phyloP scores from a whole-genome alignment of 2,888 invertebrate genomes.

The Drosophila parthenogenetica region DNA sequence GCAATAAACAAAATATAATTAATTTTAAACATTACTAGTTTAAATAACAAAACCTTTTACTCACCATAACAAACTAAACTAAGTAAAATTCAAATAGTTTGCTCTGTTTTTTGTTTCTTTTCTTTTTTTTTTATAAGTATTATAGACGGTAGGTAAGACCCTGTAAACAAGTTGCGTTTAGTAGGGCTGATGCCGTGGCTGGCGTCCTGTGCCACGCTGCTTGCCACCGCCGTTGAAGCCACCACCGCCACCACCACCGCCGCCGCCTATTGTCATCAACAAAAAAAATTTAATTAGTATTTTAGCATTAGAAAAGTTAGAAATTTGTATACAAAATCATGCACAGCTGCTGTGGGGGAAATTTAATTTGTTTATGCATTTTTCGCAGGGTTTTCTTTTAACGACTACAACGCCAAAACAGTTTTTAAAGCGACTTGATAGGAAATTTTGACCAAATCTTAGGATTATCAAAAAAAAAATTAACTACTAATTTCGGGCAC shows the following conservation, averaged over 20 bases:
- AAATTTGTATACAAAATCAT: too few species aligned
- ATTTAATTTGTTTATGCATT: slow-evolving; percentile 19
- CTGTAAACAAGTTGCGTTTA: slow-evolving; percentile 83
- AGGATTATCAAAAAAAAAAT: slow-evolving; percentile 46
- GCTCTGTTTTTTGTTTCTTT: slow-evolving; percentile 31
- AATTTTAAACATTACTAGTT: not conserved
- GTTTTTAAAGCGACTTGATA: slow-evolving; percentile 40
- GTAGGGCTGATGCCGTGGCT: slow-evolving; percentile 96
- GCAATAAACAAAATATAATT: slow-evolving; percentile 25
- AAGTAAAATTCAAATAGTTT: slow-evolving; percentile 78
- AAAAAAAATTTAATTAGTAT: slow-evolving; percentile 1
- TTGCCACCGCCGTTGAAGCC: slow-evolving; percentile 93
- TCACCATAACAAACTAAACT: slow-evolving; percentile 79
- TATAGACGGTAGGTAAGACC: slow-evolving; percentile 1
- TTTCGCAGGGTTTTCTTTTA: slow-evolving; percentile 25
- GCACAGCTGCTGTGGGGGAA: slow-evolving; percentile 45
- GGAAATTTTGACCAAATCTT: slow-evolving; percentile 79
- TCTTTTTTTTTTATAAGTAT: slow-evolving; percentile 1
- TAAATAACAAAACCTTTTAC: slow-evolving; percentile 14
- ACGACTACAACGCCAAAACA: slow-evolving; percentile 67
- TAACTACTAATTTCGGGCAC: slow-evolving; percentile 48
- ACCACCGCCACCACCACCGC: slow-evolving; percentile 76
- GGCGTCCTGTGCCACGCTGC: slow-evolving; percentile 92
- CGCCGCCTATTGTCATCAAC: slow-evolving; percentile 74
- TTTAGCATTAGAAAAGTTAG: slow-evolving; percentile 5